Evolutionary conservation across 1,140 invertebrate genomes (phyloP), one percentile per base, ranked within the genome.

Genomic region (Cotesia chilonis): DNA sequence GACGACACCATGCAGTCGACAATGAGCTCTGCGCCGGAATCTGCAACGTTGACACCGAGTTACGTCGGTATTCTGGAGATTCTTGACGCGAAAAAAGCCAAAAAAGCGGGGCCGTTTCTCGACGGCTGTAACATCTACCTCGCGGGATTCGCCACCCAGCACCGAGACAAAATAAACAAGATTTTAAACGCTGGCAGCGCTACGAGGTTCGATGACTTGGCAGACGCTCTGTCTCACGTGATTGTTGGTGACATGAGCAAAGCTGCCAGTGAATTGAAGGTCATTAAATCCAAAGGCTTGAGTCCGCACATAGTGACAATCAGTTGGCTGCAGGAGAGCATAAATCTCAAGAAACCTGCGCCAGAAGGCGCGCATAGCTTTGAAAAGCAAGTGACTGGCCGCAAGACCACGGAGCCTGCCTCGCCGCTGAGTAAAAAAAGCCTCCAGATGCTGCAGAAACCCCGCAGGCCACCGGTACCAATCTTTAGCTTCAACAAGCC

Each of bases 171-270:
- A 82, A 80, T 96, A 0, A 89, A 91, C 55, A 92, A 91, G 76
- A 90, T 95, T 17, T 86, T 97, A 4, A 95, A 95, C 76, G 88
- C 90, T 12, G 92, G 93, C 28, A 94, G 95, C 51, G 96, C 93
- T 37, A 94, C 92, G 9, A 89, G 94, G 74, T 92, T 94, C 74
- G 92, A 93, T 79, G 89, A 90, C 64, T 88, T 95, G 65, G 91
- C 90, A 75, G 92, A 93, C 65, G 88, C 91, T 75, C 89, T 97
- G 4, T 94, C 94, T 0, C 95, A 97, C 84, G 90, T 94, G 38
- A 88, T 95, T 28, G 88, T 94, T 20, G 93, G 92, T 1, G 90
- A 93, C 75, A 68, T 85, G 51, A 68, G 10, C 35, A 87, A 80
- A 83, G 85, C 87, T 3, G 75, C 79, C 14, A 74, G 78, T 20